Conservation (phyloP, 2,888 invertebrate species). For the Limnephilus rhombicus region DNA sequence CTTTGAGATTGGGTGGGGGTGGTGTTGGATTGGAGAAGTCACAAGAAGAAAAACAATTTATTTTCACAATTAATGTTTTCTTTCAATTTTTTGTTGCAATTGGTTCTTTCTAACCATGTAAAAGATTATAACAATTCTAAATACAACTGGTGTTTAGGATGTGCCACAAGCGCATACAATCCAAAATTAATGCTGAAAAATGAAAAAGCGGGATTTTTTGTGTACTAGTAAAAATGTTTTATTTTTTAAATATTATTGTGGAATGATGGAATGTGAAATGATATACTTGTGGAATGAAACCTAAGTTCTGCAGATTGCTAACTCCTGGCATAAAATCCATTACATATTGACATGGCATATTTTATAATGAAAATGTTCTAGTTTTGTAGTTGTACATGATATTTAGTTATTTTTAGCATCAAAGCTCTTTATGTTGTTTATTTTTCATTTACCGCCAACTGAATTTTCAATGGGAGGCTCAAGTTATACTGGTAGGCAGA, state of each 20-base stretch:
- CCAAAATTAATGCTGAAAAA: not conserved
- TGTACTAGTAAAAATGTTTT: not conserved
- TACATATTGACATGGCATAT: not conserved
- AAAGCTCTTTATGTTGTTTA: not conserved
- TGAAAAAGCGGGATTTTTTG: not conserved
- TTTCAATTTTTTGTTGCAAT: not conserved
- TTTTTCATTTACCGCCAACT: not conserved
- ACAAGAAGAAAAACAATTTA: too few relatives aligned
- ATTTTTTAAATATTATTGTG: not conserved
- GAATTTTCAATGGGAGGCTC: not conserved
- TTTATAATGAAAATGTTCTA: not conserved
- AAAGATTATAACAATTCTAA: not conserved
- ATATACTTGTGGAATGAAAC: not conserved
- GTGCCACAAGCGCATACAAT: too few relatives aligned
- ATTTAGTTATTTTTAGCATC: not conserved
- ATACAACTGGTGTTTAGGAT: not conserved
- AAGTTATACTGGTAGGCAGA: not conserved
- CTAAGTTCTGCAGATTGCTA: not conserved
- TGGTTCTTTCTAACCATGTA: not conserved
- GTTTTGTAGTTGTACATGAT: not conserved
- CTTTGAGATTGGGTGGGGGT: too few relatives aligned
- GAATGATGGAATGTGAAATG: too few relatives aligned
- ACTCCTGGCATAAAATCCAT: not conserved
- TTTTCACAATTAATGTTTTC: not conserved
- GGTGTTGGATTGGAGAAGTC: too few relatives aligned